Evolutionary conservation across 2,888 invertebrate genomes (phyloP).

Genomic region (Platycheirus rosarum): DNA sequence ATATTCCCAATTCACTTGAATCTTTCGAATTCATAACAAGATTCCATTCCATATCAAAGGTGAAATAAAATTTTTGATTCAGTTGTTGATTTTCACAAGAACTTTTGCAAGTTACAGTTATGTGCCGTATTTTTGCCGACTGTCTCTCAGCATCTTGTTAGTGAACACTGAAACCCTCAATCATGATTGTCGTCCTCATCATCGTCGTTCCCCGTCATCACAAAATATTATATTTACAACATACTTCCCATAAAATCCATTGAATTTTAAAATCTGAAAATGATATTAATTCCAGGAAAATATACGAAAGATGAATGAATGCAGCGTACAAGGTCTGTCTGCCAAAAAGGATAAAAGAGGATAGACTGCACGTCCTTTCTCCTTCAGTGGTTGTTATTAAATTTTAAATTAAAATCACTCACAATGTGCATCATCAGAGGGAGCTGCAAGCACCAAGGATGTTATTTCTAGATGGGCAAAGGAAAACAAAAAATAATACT

Average conservation of each 20-base stretch:
- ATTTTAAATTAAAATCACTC: conserved; percentile 67
- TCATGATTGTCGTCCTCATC: background rate
- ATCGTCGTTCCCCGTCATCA: background rate
- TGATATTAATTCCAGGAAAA: conserved; percentile 46
- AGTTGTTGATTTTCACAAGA: background rate
- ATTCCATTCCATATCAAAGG: conserved; percentile 29
- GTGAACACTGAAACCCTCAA: conserved; percentile 6
- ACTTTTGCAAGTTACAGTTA: background rate
- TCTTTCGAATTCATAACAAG: background rate
- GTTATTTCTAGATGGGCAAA: conserved; percentile 19
- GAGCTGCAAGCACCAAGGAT: background rate
- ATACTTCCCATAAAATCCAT: conserved; percentile 22
- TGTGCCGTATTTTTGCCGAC: background rate
- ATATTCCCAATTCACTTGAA: background rate
- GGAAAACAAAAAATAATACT: background rate
- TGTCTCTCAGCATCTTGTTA: conserved; percentile 7
- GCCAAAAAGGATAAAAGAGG: background rate
- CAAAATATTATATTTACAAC: conserved; percentile 26
- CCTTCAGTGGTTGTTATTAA: conserved; percentile 54
- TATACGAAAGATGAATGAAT: conserved; percentile 21
- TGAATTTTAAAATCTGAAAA: conserved; percentile 45
- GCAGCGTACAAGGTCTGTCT: conserved; percentile 11
- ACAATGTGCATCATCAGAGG: conserved; percentile 55
- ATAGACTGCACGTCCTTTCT: background rate
- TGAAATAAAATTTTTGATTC: conserved; percentile 31